A percentile compares a stretch with the other conserved stretches of the same genome.
phyloP scores from a whole-genome alignment of 2,888 invertebrate genomes.

The Idaea dimidiata region DNA sequence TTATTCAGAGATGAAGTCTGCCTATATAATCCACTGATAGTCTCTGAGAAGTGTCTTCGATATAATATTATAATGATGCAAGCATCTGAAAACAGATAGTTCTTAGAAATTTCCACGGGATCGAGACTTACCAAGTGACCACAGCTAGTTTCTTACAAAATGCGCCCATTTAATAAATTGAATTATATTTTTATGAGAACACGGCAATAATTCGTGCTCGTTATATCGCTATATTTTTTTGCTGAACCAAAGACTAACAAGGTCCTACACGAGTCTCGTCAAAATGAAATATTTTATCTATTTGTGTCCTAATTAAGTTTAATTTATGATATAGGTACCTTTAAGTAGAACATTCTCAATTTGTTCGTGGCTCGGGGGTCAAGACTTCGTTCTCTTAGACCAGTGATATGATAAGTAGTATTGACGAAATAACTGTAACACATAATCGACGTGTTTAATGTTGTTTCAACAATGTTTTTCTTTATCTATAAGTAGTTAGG shows the following conservation, averaged over 20 bases:
- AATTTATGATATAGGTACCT: constrained; percentile 20
- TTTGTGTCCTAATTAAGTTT: constrained; percentile 21
- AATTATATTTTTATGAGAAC: neutral
- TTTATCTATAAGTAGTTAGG: neutral
- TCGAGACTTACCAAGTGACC: too few species aligned
- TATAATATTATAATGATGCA: too few species aligned
- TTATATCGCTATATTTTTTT: neutral
- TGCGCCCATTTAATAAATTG: neutral
- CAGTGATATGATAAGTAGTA: constrained; percentile 17
- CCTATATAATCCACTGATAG: too few species aligned
- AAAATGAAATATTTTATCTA: constrained; percentile 20
- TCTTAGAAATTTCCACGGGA: too few species aligned
- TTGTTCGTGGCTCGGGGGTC: constrained; percentile 21
- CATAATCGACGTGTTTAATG: constrained; percentile 5
- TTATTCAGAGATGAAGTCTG: too few species aligned
- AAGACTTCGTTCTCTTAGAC: constrained; percentile 13
- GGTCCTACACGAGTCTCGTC: neutral
- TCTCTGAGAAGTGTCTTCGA: too few species aligned
- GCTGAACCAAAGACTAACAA: neutral
- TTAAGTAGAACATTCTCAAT: constrained; percentile 27
- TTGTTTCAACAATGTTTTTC: constrained; percentile 5
- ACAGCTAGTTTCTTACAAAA: neutral
- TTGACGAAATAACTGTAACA: constrained; percentile 10
- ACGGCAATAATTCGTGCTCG: neutral
- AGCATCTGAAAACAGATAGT: too few species aligned